phyloP scores from a whole-genome alignment of 1,140 invertebrate species.

The Alviniconcha marisindica region DNA sequence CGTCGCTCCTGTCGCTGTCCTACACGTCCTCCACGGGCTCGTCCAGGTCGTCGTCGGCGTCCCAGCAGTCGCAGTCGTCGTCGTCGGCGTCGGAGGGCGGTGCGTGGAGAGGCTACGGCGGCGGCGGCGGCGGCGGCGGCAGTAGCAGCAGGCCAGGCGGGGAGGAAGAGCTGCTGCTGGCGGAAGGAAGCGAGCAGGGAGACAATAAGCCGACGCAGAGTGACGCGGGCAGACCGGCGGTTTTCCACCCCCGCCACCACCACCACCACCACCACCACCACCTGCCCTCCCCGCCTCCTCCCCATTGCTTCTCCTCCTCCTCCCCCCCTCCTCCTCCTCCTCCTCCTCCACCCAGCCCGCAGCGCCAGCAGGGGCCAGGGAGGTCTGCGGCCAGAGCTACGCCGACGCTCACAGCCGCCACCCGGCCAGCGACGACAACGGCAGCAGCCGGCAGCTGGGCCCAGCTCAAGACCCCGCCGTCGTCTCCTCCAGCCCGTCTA shows the following conservation, averaged over 20 bases:
- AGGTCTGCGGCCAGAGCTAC: neutral
- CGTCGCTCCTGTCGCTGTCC: slow-evolving; percentile 30
- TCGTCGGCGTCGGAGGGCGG: neutral
- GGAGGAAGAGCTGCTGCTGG: neutral
- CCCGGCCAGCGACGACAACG: too few relatives aligned
- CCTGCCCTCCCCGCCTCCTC: too few relatives aligned
- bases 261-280: too few relatives aligned
- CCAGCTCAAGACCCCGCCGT: neutral
- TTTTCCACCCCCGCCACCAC: neutral
- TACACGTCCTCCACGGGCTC: neutral
- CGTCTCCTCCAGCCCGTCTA: neutral
- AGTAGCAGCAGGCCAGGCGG: neutral
- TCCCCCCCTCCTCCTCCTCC: neutral
- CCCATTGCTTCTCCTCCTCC: neutral
- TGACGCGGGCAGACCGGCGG: neutral
- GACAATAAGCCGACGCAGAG: neutral
- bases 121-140: neutral
- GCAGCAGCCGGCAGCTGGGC: neutral
- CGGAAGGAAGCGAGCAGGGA: neutral
- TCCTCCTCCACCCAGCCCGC: neutral
- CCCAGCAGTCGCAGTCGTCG: neutral
- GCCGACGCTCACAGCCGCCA: neutral
- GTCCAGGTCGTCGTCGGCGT: neutral
- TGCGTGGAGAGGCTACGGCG: too few relatives aligned
- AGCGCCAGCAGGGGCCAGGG: neutral